These are phyloP conservation scores for Drosophila pachea DNA, from an alignment of 1,140 invertebrate genomes.

Conservation along the genomic window DNA sequence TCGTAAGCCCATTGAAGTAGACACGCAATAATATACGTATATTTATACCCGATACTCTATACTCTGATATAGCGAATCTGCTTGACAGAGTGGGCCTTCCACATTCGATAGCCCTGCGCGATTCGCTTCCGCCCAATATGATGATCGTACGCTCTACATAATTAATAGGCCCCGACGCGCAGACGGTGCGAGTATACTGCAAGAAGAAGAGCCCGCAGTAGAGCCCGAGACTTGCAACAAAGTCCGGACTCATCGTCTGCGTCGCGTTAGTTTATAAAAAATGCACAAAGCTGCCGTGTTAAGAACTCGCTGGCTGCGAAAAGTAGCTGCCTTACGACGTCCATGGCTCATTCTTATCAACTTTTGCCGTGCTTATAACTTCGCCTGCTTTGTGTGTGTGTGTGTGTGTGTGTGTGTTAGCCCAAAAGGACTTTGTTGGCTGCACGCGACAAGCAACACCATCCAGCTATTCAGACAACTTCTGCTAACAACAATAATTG, in stretches of 20 bases:
- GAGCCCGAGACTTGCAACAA: constrained; percentile 29
- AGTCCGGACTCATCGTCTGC: constrained; percentile 29
- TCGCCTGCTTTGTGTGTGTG: constrained; percentile 27
- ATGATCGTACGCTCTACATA: no score
- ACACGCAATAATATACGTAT: no score
- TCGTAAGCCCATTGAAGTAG: no score
- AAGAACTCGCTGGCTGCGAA: constrained; percentile 59
- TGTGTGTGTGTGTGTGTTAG: constrained; percentile 24
- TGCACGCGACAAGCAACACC: constrained; percentile 65
- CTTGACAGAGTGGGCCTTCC: no score
- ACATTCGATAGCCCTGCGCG: no score
- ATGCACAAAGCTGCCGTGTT: constrained; percentile 73
- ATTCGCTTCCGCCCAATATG: no score
- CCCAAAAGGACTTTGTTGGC: constrained; percentile 55
- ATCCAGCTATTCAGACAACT: constrained; percentile 55
- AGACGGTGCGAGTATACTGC: neutral
- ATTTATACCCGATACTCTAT: no score
- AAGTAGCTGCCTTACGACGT: constrained; percentile 73
- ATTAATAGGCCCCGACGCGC: no score
- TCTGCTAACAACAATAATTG: constrained; percentile 76
- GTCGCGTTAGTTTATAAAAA: constrained; percentile 71
- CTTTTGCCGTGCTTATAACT: constrained; percentile 75
- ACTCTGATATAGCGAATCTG: no score
- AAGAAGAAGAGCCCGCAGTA: neutral
- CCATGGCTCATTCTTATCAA: constrained; percentile 77